A percentile compares a stretch with the other conserved stretches of the same genome.
These are phyloP conservation scores for Eonycteris spelaea DNA, from an alignment of 2,113 vertebrate species.

Conservation along the genomic window DNA sequence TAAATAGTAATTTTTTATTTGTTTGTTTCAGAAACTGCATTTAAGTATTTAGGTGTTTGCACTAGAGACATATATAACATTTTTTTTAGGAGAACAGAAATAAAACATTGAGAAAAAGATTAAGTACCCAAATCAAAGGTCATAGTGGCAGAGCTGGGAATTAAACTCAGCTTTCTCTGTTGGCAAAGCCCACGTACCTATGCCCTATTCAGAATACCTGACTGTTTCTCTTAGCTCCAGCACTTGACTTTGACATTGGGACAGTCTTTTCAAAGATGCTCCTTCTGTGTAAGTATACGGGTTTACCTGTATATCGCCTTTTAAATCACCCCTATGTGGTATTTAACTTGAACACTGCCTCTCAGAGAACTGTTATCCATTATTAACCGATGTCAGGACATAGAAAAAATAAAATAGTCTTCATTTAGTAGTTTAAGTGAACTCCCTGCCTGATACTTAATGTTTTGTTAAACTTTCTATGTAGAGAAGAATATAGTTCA, in stretches of 20 bases:
- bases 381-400: neutral
- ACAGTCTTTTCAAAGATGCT: neutral
- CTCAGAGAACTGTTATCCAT: neutral
- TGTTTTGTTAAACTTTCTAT: neutral
- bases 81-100: neutral
- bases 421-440: neutral
- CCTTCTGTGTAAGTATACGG: neutral
- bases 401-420: neutral
- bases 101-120: neutral
- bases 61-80: neutral
- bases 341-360: neutral
- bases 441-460: neutral
- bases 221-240: neutral
- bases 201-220: neutral
- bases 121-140: neutral
- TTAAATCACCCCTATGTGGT: neutral
- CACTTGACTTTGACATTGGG: neutral
- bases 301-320: neutral
- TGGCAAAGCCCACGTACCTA: neutral
- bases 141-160: neutral
- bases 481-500: neutral
- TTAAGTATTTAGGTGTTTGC: neutral
- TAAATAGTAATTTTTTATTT: neutral
- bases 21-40: neutral
- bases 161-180: neutral